Evolutionary conservation across 2,888 invertebrate species (phyloP).

Genomic region (Caenorhabditis sp.): DNA sequence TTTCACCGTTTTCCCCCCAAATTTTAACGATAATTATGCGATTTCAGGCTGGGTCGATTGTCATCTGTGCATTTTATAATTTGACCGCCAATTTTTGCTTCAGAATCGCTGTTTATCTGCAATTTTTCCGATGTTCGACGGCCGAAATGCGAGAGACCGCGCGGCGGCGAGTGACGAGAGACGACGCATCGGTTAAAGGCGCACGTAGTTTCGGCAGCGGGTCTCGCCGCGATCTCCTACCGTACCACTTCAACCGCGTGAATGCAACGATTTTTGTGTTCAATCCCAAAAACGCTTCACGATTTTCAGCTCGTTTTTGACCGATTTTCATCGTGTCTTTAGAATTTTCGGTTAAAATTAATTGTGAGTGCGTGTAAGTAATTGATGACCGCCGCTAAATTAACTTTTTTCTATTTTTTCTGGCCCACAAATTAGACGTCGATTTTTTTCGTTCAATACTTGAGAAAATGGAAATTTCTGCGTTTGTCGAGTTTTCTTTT

Average conservation of each 20-base stretch:
- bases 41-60: too few species aligned
- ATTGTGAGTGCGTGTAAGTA: neutral
- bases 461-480: neutral
- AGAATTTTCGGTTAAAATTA: neutral
- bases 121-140: neutral
- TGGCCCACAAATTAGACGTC: too few species aligned
- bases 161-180: neutral
- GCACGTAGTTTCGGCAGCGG: slow-evolving; percentile 18
- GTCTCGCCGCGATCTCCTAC: slow-evolving; percentile 42
- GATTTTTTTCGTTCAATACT: neutral
- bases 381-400: too few species aligned
- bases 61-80: neutral
- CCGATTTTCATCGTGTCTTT: neutral
- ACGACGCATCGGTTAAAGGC: slow-evolving; percentile 32
- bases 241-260: slow-evolving; percentile 6
- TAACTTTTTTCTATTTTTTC: too few species aligned
- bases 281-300: slow-evolving; percentile 21
- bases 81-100: too few species aligned
- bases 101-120: neutral
- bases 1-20: too few species aligned
- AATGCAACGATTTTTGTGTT: slow-evolving; percentile 39
- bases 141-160: neutral
- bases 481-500: too few species aligned
- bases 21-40: neutral
- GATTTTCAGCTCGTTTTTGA: neutral